These are phyloP conservation scores for Acanthosepion esculentum DNA, from an alignment of 2,888 invertebrate species.

Conservation along the genomic window DNA sequence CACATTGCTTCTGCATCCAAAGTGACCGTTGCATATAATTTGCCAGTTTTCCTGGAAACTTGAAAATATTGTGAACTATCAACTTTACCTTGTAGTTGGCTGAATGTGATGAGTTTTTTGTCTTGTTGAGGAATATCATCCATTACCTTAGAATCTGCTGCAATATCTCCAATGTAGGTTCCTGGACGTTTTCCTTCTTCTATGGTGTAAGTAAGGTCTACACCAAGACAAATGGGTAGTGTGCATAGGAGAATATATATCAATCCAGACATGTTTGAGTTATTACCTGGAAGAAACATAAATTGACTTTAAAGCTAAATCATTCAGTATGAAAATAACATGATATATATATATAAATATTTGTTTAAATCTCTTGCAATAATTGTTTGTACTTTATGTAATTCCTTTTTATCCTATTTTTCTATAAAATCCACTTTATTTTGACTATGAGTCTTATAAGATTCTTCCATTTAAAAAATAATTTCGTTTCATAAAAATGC, in stretches of 20 bases:
- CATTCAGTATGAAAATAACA: too few relatives aligned
- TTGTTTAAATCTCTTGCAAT: too few relatives aligned
- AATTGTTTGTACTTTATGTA: too few relatives aligned
- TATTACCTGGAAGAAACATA: not conserved
- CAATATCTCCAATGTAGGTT: not conserved
- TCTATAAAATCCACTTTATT: too few relatives aligned
- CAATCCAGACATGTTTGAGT: not conserved
- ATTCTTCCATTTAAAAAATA: too few relatives aligned
- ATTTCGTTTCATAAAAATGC: too few relatives aligned
- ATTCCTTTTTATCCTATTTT: too few relatives aligned
- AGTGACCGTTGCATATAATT: conserved; percentile 36
- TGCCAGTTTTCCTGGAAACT: conserved; percentile 35
- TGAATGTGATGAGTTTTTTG: not conserved
- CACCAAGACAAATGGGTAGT: not conserved
- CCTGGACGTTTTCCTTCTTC: not conserved
- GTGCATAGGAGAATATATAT: not conserved
- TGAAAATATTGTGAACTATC: conserved; percentile 17
- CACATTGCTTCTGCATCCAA: conserved; percentile 43
- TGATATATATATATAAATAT: too few relatives aligned
- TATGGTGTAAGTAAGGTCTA: not conserved
- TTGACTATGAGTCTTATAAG: too few relatives aligned
- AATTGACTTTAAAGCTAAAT: not conserved
- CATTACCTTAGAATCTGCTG: not conserved
- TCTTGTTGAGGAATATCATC: not conserved
- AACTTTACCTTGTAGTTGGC: not conserved